Evolutionary conservation across 2,888 invertebrate species (phyloP).

Genomic region (Lordiphosa andalusiaca): DNA sequence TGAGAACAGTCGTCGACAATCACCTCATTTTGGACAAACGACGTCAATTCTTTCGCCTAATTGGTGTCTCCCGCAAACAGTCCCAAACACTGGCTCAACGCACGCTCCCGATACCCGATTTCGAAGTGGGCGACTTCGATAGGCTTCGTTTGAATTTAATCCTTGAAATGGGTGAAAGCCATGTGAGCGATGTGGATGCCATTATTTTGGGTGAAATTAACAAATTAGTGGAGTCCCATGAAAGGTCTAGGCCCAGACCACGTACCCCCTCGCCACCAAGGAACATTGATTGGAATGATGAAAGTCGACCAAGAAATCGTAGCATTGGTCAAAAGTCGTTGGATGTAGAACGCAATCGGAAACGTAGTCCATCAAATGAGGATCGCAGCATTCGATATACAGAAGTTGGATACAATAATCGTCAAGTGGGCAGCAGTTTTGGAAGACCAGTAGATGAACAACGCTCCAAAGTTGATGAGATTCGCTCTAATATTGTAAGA

Average conservation of each 20-base stretch:
- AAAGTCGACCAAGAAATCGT: conserved; percentile 7
- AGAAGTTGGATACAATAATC: neutral
- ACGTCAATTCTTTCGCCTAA: conserved; percentile 30
- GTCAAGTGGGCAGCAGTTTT: too few relatives aligned
- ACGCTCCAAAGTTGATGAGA: too few relatives aligned
- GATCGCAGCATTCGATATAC: neutral
- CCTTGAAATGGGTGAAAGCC: conserved; percentile 37
- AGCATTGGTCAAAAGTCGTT: conserved; percentile 1
- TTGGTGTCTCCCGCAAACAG: conserved; percentile 35
- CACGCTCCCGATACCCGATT: conserved; percentile 28
- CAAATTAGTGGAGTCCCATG: conserved; percentile 15
- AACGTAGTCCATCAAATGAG: too few relatives aligned
- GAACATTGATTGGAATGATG: conserved; percentile 45
- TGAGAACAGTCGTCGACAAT: conserved; percentile 5
- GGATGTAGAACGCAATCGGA: neutral
- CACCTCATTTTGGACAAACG: conserved; percentile 30
- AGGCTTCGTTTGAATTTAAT: conserved; percentile 29
- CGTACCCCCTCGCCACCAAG: conserved; percentile 49
- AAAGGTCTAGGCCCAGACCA: conserved; percentile 1
- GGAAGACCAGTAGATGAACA: too few relatives aligned
- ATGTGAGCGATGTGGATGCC: conserved; percentile 27
- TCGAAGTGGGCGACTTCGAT: conserved; percentile 36
- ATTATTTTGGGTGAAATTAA: conserved; percentile 26
- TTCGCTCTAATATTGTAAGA: too few relatives aligned
- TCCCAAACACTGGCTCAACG: conserved; percentile 35